Conservation (phyloP, 2,113 vertebrate species). For the Paedocypris sp. region DNA sequence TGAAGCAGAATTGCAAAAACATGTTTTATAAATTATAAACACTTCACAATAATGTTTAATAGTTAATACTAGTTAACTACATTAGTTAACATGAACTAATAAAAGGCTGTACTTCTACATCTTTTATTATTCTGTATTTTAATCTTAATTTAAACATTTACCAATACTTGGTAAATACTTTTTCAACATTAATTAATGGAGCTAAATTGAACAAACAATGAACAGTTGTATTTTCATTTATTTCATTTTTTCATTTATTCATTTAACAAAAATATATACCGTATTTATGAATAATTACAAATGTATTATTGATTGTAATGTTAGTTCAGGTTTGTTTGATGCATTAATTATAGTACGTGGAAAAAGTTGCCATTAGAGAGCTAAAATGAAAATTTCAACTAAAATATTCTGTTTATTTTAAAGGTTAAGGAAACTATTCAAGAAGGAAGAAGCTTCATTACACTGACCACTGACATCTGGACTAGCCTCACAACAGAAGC, state of each 20-base stretch:
- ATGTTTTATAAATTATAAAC: background rate
- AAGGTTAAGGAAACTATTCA: conserved; percentile 17
- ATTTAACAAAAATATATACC: too few relatives aligned
- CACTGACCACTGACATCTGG: conserved; percentile 14
- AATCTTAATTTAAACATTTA: too few relatives aligned
- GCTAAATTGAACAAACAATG: too few relatives aligned
- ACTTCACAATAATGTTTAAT: background rate
- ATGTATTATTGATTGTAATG: background rate
- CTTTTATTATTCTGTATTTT: too few relatives aligned
- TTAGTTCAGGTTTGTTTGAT: background rate
- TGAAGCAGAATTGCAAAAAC: background rate
- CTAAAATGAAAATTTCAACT: background rate
- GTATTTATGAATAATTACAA: too few relatives aligned
- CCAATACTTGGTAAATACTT: background rate
- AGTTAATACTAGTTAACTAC: background rate
- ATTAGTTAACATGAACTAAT: background rate
- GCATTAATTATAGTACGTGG: background rate
- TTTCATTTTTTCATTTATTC: too few relatives aligned
- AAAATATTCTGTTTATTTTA: background rate
- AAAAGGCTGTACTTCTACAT: background rate
- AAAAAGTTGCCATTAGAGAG: background rate
- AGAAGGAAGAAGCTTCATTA: background rate
- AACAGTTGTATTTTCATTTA: too few relatives aligned
- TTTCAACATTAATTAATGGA: too few relatives aligned
- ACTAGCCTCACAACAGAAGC: conserved; percentile 19